These are phyloP conservation scores for Silurus meridionalis DNA, from an alignment of 2,113 vertebrate species.

Conservation along the genomic window DNA sequence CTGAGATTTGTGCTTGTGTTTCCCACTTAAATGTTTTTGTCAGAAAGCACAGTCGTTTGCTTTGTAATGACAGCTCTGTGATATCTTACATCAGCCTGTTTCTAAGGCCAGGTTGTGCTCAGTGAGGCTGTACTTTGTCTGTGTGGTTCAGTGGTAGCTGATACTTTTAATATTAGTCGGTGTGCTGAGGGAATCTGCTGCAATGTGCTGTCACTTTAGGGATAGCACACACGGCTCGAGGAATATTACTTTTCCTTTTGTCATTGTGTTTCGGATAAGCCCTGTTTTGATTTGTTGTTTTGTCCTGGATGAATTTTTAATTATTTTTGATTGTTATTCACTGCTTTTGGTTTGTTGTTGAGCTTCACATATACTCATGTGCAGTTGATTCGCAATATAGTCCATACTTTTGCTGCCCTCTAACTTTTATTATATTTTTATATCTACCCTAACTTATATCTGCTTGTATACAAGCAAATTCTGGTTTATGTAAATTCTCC, in stretches of 20 bases:
- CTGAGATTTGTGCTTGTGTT: background rate
- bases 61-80: background rate
- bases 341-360: background rate
- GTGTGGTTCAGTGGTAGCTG: background rate
- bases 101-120: constrained; percentile 5
- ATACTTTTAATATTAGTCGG: constrained; percentile 6
- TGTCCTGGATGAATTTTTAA: background rate
- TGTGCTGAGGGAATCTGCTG: background rate
- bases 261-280: background rate
- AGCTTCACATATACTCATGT: background rate
- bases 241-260: constrained; percentile 21
- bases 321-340: background rate
- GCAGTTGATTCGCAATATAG: too few relatives aligned
- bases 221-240: background rate
- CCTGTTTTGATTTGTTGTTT: background rate
- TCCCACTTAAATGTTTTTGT: background rate
- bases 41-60: background rate
- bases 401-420: too few relatives aligned
- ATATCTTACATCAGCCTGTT: constrained; percentile 21
- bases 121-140: constrained; percentile 4
- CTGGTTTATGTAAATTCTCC: too few relatives aligned
- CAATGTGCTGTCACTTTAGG: constrained; percentile 7
- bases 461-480: too few relatives aligned
- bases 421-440: too few relatives aligned
- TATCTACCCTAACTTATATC: too few relatives aligned